Evolutionary conservation across 1,140 invertebrate species (phyloP).

Genomic region (Zophobas atratus): DNA sequence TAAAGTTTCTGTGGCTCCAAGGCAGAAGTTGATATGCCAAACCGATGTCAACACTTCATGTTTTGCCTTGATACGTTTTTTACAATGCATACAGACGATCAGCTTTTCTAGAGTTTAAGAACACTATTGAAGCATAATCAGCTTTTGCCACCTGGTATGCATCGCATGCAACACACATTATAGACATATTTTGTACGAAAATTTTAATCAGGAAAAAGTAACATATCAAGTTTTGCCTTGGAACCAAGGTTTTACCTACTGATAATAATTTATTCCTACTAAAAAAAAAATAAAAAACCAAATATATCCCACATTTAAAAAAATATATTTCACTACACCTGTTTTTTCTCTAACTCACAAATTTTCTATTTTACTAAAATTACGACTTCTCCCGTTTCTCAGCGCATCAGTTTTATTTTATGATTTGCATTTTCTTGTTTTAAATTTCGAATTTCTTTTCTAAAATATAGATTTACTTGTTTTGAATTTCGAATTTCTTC

Average conservation of each 20-base stretch:
- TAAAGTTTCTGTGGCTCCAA: neutral
- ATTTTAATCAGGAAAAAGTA: constrained; percentile 15
- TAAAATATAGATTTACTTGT: neutral
- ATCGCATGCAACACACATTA: too few species aligned
- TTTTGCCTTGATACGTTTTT: constrained; percentile 1
- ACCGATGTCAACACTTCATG: neutral
- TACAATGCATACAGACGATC: constrained; percentile 6
- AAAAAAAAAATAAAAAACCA: too few species aligned
- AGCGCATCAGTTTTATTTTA: neutral
- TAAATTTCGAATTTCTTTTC: neutral
- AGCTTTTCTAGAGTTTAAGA: constrained; percentile 9
- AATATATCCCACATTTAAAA: neutral
- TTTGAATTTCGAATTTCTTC: neutral
- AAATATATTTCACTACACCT: neutral
- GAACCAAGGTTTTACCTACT: constrained; percentile 12
- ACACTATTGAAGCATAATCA: constrained; percentile 14
- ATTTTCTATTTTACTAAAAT: neutral
- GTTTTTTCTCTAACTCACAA: neutral
- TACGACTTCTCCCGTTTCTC: neutral
- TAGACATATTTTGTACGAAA: constrained; percentile 11
- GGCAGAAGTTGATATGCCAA: neutral
- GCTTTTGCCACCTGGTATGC: constrained; percentile 4
- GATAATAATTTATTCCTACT: constrained; percentile 10
- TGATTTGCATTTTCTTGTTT: neutral
- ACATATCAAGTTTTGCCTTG: constrained; percentile 11